A percentile compares a stretch with the other conserved stretches of the same genome.
Evolutionary conservation across 2,113 vertebrate genomes (phyloP).

Genomic region (Phrynocephalus versicolor): DNA sequence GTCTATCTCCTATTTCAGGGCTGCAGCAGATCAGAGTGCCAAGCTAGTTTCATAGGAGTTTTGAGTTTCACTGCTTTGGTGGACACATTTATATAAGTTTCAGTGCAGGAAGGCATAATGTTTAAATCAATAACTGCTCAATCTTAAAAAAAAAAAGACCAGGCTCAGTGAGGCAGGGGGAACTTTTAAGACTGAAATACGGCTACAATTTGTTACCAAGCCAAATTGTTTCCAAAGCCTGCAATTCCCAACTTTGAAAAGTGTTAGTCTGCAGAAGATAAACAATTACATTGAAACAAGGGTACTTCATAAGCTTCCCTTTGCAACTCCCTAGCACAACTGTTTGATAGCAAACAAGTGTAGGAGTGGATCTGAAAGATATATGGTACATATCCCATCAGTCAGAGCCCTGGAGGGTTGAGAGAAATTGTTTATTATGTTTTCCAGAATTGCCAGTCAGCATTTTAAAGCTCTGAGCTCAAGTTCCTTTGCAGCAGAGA

Average conservation of each 20-base stretch:
- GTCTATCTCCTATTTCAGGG: neutral
- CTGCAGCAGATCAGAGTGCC: neutral
- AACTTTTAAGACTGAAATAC: neutral
- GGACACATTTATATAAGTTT: slow-evolving; percentile 1
- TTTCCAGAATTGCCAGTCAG: neutral
- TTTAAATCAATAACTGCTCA: slow-evolving; percentile 9
- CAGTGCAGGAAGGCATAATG: neutral
- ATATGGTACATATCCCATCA: too few relatives aligned
- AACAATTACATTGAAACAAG: too few relatives aligned
- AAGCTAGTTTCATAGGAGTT: neutral
- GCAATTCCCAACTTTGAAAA: neutral
- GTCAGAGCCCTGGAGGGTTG: neutral
- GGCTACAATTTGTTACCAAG: neutral
- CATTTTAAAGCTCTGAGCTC: too few relatives aligned
- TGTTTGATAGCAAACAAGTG: too few relatives aligned
- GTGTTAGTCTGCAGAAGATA: neutral
- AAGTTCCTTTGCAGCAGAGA: neutral
- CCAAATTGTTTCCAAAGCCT: neutral
- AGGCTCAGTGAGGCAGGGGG: neutral
- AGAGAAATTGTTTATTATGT: neutral
- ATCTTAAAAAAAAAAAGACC: neutral
- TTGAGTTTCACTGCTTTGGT: neutral
- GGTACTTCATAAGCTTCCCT: neutral
- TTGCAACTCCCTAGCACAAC: neutral
- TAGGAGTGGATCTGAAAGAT: neutral